These are phyloP conservation scores for Nephrotoma appendiculata DNA, from an alignment of 2,888 invertebrate species.

Conservation along the genomic window DNA sequence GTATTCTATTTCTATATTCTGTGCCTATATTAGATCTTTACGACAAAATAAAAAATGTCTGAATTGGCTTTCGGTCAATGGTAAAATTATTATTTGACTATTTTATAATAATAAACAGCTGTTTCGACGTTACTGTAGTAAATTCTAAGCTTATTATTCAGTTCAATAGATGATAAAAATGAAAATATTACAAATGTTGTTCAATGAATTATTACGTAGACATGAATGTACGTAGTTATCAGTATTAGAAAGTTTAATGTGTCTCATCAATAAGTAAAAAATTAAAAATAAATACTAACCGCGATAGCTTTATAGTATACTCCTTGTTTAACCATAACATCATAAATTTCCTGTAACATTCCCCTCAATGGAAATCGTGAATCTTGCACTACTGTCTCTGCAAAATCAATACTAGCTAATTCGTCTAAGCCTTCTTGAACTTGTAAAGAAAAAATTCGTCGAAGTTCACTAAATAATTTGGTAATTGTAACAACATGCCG, in stretches of 20 bases:
- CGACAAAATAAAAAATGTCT: too few species aligned
- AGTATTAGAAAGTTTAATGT: not conserved
- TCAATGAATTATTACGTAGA: not conserved
- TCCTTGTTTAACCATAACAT: constrained; percentile 45
- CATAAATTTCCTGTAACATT: constrained; percentile 42
- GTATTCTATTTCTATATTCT: too few species aligned
- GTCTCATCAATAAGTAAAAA: not conserved
- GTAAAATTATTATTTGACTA: not conserved
- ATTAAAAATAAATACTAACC: constrained; percentile 35
- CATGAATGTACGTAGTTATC: not conserved
- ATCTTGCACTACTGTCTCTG: constrained; percentile 49
- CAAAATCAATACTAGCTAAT: constrained; percentile 46
- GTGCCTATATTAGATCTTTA: too few species aligned
- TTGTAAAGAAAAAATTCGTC: constrained; percentile 33
- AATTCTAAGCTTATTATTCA: not conserved
- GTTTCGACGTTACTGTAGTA: not conserved
- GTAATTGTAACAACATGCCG: constrained; percentile 46
- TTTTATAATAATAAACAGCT: not conserved
- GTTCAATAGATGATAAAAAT: not conserved
- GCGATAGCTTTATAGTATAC: constrained; percentile 48
- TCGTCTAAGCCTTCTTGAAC: constrained; percentile 32
- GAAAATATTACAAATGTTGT: not conserved
- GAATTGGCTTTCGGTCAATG: too few species aligned
- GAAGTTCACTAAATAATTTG: constrained; percentile 50
- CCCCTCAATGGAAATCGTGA: constrained; percentile 39